phyloP scores from a whole-genome alignment of 2,797 vertebrate species.

The Sebastes kiyomatsui region DNA sequence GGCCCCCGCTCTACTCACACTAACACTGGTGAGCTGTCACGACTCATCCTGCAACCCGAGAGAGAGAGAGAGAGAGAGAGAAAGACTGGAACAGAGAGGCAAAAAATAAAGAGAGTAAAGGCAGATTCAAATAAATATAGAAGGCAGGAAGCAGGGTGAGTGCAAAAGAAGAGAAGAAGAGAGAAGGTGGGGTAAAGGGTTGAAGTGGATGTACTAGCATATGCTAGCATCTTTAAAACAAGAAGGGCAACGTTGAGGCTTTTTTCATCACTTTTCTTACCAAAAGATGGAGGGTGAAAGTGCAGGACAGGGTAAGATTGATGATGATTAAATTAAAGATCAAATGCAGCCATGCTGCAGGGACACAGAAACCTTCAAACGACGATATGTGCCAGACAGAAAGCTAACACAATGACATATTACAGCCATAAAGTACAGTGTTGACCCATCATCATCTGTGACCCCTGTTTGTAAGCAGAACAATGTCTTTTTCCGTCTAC shows the following conservation, averaged over 20 bases:
- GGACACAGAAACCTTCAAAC: conserved; percentile 13
- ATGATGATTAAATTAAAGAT: conserved; percentile 27
- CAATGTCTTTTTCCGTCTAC: conserved; percentile 23
- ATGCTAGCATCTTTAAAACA: conserved; percentile 11
- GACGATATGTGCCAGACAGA: neutral
- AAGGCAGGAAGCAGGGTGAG: neutral
- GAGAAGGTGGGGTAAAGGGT: neutral
- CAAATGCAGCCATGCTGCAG: conserved; percentile 2
- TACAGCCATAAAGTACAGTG: conserved; percentile 12
- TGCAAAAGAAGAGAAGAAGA: neutral
- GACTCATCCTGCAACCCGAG: conserved; percentile 52
- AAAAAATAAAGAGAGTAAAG: conserved; percentile 18
- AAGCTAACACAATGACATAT: conserved; percentile 7
- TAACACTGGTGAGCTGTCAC: conserved; percentile 63
- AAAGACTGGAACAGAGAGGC: conserved; percentile 1
- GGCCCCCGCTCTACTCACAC: conserved; percentile 44
- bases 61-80: neutral
- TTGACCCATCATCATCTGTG: conserved; percentile 30
- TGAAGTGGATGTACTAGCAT: neutral
- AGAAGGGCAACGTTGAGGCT: neutral
- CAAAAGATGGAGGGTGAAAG: neutral
- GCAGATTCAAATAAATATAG: conserved; percentile 23
- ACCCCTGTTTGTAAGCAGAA: conserved; percentile 25
- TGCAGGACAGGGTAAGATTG: neutral
- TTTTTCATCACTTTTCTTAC: neutral